A percentile compares a stretch with the other conserved stretches of the same genome.
These are phyloP conservation scores for Ecliptopera silaceata DNA, from an alignment of 2,888 invertebrate genomes.

Conservation along the genomic window DNA sequence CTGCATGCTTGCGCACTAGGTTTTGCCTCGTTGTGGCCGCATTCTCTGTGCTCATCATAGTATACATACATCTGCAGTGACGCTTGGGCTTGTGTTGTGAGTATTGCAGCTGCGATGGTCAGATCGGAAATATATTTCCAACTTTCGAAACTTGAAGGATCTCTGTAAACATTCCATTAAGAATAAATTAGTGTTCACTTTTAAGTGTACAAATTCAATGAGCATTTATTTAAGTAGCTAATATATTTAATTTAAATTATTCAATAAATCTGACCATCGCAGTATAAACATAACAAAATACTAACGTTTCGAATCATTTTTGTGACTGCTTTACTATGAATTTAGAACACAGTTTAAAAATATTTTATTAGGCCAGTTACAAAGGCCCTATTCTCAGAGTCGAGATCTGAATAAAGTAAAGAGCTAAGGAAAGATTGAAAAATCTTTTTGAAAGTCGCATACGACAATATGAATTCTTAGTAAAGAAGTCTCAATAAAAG, in stretches of 20 bases:
- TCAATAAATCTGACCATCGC: slow-evolving; percentile 65
- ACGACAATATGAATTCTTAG: not conserved
- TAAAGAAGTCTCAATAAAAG: slow-evolving; percentile 30
- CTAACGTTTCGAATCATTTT: slow-evolving; percentile 12
- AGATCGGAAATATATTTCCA: slow-evolving; percentile 37
- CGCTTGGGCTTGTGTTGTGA: slow-evolving; percentile 76
- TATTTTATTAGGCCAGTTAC: not conserved
- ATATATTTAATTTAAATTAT: slow-evolving; percentile 3
- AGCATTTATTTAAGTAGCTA: slow-evolving; percentile 27
- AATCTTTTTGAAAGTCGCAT: slow-evolving; percentile 1
- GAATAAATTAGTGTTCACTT: slow-evolving; percentile 1
- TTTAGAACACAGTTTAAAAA: not conserved
- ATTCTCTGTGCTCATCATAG: slow-evolving; percentile 75
- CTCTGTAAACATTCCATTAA: slow-evolving; percentile 48
- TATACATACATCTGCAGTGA: slow-evolving; percentile 79
- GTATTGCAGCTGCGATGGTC: slow-evolving; percentile 72
- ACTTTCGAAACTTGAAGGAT: slow-evolving; percentile 27
- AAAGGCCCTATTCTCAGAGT: not conserved
- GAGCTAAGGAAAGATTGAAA: not conserved
- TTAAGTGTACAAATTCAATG: slow-evolving; percentile 29
- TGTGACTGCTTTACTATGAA: slow-evolving; percentile 47
- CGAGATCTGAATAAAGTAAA: not conserved
- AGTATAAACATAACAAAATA: slow-evolving; percentile 40
- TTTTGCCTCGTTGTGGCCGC: slow-evolving; percentile 77
- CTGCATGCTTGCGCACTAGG: slow-evolving; percentile 68